These are phyloP conservation scores for Macroteleia sp. DNA, from an alignment of 2,888 invertebrate species.

Conservation along the genomic window DNA sequence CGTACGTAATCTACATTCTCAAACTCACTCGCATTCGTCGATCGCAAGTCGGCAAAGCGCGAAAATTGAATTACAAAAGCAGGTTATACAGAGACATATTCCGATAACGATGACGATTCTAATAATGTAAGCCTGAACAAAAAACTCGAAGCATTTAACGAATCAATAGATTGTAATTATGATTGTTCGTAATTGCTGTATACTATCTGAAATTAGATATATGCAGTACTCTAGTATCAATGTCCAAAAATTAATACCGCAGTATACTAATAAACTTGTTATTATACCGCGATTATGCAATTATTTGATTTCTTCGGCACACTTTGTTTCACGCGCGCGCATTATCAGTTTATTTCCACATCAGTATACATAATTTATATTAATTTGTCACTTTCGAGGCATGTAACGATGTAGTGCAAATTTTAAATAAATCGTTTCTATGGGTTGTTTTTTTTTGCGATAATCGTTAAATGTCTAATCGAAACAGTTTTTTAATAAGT, in stretches of 20 bases:
- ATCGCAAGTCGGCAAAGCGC: too few species aligned
- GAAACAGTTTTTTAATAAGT: too few species aligned
- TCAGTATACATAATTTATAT: slow-evolving; percentile 4
- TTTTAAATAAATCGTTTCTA: too few species aligned
- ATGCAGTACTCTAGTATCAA: slow-evolving; percentile 36
- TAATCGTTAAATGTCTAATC: slow-evolving; percentile 1
- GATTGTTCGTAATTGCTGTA: slow-evolving; percentile 34
- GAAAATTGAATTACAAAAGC: slow-evolving; percentile 17
- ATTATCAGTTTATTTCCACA: slow-evolving; percentile 27
- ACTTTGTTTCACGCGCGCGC: slow-evolving; percentile 30
- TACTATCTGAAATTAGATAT: slow-evolving; percentile 29
- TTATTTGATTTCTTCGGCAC: slow-evolving; percentile 15
- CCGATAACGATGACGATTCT: slow-evolving; percentile 40
- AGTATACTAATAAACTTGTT: slow-evolving; percentile 49
- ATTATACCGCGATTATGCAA: slow-evolving; percentile 33
- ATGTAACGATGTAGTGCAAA: too few species aligned
- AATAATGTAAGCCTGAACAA: slow-evolving; percentile 39
- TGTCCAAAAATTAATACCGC: slow-evolving; percentile 30
- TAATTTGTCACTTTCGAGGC: slow-evolving; percentile 12
- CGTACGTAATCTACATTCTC: slow-evolving; percentile 10
- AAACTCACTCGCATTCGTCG: not conserved
- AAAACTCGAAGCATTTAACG: slow-evolving; percentile 59
- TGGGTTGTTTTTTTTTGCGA: too few species aligned
- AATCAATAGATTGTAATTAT: slow-evolving; percentile 61
- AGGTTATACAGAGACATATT: slow-evolving; percentile 19